phyloP scores from a whole-genome alignment of 2,113 vertebrate species.

The Odocoileus hemionus region DNA sequence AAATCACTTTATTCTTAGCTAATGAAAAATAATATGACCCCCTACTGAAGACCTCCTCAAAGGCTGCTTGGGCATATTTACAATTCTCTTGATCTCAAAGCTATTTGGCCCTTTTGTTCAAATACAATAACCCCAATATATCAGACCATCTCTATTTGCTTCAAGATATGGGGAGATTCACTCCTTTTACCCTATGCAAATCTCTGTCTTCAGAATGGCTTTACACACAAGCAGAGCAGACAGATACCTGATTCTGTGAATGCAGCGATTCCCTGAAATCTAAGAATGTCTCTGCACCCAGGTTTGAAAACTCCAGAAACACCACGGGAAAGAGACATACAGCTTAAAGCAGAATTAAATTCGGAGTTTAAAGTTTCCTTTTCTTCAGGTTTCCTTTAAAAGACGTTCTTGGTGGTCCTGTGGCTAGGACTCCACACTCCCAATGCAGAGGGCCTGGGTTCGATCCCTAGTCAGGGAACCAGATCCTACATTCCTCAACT shows the following conservation, averaged over 20 bases:
- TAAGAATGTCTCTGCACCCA: not conserved
- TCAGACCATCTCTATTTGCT: not conserved
- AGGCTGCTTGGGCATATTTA: not conserved
- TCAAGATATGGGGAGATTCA: not conserved
- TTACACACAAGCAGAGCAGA: not conserved
- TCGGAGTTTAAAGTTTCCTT: not conserved
- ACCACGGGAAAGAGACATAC: not conserved
- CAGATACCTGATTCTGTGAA: not conserved
- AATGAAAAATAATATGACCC: not conserved
- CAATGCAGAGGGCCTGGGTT: not conserved
- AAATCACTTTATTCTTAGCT: constrained; percentile 31
- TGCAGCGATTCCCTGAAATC: not conserved
- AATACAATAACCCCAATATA: not conserved
- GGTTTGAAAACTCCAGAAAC: not conserved
- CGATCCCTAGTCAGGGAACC: not conserved
- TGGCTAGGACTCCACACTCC: not conserved
- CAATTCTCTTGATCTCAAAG: not conserved
- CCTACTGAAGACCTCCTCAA: not conserved
- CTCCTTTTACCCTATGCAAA: not conserved
- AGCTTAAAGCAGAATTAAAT: not conserved
- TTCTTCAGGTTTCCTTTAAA: not conserved
- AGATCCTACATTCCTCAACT: not conserved
- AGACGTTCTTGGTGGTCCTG: not conserved
- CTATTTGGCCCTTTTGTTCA: not conserved
- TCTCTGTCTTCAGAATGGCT: not conserved